These are phyloP conservation scores for Cyphomyrus discorhynchus DNA, from an alignment of 2,113 vertebrate species.

Conservation along the genomic window DNA sequence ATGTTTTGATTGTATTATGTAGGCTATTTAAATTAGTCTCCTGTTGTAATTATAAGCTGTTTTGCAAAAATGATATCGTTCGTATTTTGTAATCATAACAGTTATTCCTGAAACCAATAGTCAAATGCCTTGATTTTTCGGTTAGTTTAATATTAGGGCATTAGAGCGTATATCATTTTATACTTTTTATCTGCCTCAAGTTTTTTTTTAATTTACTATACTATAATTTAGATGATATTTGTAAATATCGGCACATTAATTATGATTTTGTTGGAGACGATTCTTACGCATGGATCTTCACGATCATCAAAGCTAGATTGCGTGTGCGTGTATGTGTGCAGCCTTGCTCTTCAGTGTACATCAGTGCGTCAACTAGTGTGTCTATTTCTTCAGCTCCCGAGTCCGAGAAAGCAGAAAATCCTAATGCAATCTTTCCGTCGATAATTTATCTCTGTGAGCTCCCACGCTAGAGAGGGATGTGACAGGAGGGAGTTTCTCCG, in stretches of 20 bases:
- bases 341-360: background rate
- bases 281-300: background rate
- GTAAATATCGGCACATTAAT: background rate
- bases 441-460: background rate
- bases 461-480: background rate
- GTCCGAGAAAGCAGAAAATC: background rate
- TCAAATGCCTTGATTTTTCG: constrained; percentile 10
- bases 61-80: background rate
- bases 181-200: background rate
- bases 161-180: background rate
- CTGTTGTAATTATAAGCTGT: constrained; percentile 31
- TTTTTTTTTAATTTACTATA: background rate
- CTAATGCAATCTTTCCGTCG: background rate
- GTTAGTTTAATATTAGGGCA: background rate
- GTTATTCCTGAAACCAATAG: constrained; percentile 8
- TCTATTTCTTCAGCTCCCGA: background rate
- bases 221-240: background rate
- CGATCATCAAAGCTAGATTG: background rate
- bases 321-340: background rate
- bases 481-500: background rate
- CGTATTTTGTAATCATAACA: constrained; percentile 31
- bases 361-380: background rate
- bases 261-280: background rate
- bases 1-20: constrained; percentile 56
- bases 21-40: constrained; percentile 27